These are phyloP conservation scores for Andrena praecox DNA, from an alignment of 2,888 invertebrate genomes.

Conservation along the genomic window DNA sequence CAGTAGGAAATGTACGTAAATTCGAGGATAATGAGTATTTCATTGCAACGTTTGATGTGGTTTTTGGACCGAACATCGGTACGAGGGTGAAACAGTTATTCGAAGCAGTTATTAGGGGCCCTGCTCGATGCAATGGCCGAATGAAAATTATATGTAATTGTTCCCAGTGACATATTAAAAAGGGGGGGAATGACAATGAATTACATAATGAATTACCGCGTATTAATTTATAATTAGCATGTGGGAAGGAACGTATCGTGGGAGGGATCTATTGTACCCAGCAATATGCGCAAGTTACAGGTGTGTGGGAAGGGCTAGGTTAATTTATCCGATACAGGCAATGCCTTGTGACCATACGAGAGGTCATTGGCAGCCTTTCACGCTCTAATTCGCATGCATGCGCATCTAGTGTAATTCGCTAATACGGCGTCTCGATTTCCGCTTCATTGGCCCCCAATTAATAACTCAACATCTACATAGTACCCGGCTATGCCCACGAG, in stretches of 20 bases:
- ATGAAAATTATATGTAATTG: too few relatives aligned
- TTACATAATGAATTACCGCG: too few relatives aligned
- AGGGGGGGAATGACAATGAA: too few relatives aligned
- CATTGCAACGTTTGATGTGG: too few relatives aligned
- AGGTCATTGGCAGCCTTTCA: slow-evolving; percentile 35
- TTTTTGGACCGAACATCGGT: too few relatives aligned
- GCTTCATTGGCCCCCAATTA: slow-evolving; percentile 58
- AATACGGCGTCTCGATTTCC: slow-evolving; percentile 61
- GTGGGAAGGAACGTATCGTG: too few relatives aligned
- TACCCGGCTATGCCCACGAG: slow-evolving; percentile 27
- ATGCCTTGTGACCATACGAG: slow-evolving; percentile 33
- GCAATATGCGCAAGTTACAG: slow-evolving; percentile 3
- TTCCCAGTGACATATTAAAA: too few relatives aligned
- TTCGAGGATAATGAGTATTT: too few relatives aligned
- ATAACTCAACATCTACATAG: slow-evolving; percentile 61
- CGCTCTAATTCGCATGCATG: slow-evolving; percentile 44
- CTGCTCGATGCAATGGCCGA: too few relatives aligned
- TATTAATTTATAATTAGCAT: too few relatives aligned
- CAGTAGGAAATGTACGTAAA: background rate
- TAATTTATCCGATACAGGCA: slow-evolving; percentile 54
- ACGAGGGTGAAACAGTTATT: too few relatives aligned
- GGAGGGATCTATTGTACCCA: slow-evolving; percentile 19
- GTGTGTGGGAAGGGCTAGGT: slow-evolving; percentile 30
- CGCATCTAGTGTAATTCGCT: slow-evolving; percentile 34
- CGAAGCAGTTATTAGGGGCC: too few relatives aligned